Conservation (phyloP, 1,140 invertebrate species). For the Sycobia sp. region DNA sequence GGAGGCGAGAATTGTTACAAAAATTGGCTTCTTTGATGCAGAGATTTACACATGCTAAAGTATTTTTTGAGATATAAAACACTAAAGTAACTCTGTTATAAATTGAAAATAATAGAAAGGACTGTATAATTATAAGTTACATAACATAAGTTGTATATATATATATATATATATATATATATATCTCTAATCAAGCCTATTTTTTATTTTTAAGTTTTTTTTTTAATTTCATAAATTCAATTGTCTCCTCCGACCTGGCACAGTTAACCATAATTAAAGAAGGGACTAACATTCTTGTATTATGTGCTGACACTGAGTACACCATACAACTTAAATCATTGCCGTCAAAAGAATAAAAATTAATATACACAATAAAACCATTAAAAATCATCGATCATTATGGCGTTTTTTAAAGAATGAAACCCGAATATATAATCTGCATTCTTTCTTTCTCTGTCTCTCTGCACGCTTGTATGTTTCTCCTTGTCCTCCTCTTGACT, state of each 20-base stretch:
- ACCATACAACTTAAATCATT: slow-evolving; percentile 56
- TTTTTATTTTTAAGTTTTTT: slow-evolving; percentile 4
- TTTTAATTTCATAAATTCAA: no score
- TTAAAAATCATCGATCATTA: slow-evolving; percentile 49
- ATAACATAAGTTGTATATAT: no score
- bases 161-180: slow-evolving; percentile 11
- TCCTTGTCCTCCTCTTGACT: slow-evolving; percentile 29
- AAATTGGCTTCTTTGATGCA: neutral
- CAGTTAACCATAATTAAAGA: slow-evolving; percentile 56
- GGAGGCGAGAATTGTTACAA: slow-evolving; percentile 49
- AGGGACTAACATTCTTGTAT: slow-evolving; percentile 57
- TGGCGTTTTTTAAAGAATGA: slow-evolving; percentile 39
- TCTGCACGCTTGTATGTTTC: slow-evolving; percentile 35
- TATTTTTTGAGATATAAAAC: neutral
- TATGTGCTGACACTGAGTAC: slow-evolving; percentile 60
- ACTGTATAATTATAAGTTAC: slow-evolving; percentile 15
- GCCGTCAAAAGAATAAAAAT: slow-evolving; percentile 52
- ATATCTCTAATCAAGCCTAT: slow-evolving; percentile 12
- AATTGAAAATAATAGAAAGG: slow-evolving; percentile 32
- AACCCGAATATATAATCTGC: slow-evolving; percentile 39
- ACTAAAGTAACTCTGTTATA: slow-evolving; percentile 29
- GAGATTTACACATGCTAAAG: slow-evolving; percentile 5
- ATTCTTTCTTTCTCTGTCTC: slow-evolving; percentile 34
- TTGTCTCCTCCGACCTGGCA: slow-evolving; percentile 53
- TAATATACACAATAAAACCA: slow-evolving; percentile 59